Percentiles rank a stretch among this genome's conserved stretches.
Conservation (phyloP, 2,888 invertebrate species). For the Eurytoma adleriae region DNA sequence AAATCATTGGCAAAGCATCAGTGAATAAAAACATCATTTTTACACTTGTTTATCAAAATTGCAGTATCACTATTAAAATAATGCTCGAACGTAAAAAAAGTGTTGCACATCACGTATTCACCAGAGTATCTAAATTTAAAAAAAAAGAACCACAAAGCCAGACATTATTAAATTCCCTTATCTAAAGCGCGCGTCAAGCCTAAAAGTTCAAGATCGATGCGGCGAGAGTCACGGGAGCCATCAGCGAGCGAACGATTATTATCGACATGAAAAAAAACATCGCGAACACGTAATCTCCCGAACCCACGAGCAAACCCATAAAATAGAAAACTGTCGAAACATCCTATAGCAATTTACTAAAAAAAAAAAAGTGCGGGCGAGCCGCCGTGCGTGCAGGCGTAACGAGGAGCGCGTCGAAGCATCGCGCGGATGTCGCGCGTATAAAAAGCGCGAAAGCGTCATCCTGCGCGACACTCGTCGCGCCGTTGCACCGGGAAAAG, state of each 20-base stretch:
- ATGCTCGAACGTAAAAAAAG: no score
- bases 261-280: not conserved
- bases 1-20: no score
- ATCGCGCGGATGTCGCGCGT: conserved; percentile 29
- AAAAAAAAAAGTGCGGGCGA: conserved; percentile 26
- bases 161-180: not conserved
- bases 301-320: conserved; percentile 11
- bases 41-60: no score
- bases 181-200: not conserved
- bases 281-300: not conserved
- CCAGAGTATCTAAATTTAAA: not conserved
- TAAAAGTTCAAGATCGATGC: no score
- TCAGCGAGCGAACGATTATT: not conserved
- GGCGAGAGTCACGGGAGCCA: not conserved
- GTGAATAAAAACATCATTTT: no score
- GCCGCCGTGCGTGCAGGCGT: conserved; percentile 47
- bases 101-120: no score
- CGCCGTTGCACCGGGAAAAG: conserved; percentile 4
- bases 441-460: conserved; percentile 48
- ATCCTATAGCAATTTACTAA: conserved; percentile 50
- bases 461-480: conserved; percentile 36
- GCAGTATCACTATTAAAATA: no score
- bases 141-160: not conserved
- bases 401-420: conserved; percentile 50
- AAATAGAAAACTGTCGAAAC: conserved; percentile 55